Evolutionary conservation across 92 coral and sea anemone genomes (phyloP).

Genomic region (Porites lobata): DNA sequence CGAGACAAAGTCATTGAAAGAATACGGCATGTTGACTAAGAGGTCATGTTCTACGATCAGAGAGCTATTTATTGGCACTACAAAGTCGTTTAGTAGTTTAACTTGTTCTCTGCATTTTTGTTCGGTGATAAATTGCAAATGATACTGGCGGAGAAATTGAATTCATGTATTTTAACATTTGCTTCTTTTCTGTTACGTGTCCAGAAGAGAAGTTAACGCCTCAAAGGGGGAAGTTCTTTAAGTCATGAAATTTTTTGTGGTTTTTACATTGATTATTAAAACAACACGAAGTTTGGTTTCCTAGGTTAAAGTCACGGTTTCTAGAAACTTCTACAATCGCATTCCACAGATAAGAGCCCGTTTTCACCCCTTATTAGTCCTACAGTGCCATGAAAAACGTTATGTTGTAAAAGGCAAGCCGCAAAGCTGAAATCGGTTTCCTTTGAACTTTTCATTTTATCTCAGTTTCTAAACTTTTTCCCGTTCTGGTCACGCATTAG

Average conservation of each 20-base stretch:
- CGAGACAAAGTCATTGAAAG: no score
- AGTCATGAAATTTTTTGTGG: conserved; percentile 15
- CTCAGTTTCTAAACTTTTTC: neutral
- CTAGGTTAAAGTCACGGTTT: conserved; percentile 13
- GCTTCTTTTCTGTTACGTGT: neutral
- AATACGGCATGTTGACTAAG: no score
- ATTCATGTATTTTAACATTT: neutral
- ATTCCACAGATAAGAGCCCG: no score
- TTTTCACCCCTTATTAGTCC: neutral
- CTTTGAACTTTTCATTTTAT: neutral
- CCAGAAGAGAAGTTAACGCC: no score
- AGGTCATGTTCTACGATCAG: no score
- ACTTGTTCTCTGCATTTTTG: neutral
- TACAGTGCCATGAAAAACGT: neutral
- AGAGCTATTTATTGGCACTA: neutral
- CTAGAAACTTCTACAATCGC: neutral
- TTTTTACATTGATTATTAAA: neutral
- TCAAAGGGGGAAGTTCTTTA: no score
- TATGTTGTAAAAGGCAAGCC: no score
- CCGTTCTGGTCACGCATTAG: neutral
- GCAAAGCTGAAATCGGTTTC: no score
- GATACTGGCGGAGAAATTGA: no score
- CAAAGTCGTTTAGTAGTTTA: neutral
- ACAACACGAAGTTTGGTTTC: neutral
- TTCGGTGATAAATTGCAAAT: no score